Evolutionary conservation across 2,888 invertebrate genomes (phyloP).

Genomic region (Ochropleura plecta): DNA sequence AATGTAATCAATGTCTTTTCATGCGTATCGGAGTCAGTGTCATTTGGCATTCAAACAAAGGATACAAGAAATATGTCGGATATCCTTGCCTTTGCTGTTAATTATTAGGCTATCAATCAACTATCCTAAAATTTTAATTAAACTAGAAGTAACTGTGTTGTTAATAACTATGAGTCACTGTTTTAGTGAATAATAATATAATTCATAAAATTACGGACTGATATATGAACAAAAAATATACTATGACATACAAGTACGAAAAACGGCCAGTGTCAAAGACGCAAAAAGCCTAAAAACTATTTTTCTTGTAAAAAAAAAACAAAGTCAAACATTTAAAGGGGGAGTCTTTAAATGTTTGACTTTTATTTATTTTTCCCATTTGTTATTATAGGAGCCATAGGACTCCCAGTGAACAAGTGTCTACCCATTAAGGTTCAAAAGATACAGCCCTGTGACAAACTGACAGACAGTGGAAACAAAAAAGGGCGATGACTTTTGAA

Average conservation of each 20-base stretch:
- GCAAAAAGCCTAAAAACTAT: no score
- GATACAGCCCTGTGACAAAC: no score
- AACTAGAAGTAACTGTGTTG: conserved; percentile 8
- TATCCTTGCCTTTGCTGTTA: conserved; percentile 35
- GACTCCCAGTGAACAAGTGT: neutral
- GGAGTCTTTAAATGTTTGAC: no score
- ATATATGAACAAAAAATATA: neutral
- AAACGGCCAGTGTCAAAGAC: no score
- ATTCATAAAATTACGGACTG: neutral
- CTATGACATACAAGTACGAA: neutral
- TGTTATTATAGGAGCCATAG: neutral
- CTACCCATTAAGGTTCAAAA: neutral
- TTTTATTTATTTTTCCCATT: neutral
- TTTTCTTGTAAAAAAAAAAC: no score
- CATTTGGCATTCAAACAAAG: conserved; percentile 47
- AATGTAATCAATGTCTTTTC: conserved; percentile 39
- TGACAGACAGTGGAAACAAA: neutral
- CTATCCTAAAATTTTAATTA: neutral
- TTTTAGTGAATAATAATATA: neutral
- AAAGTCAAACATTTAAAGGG: no score
- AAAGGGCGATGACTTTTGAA: neutral
- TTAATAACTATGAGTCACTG: neutral
- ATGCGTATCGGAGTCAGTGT: conserved; percentile 59
- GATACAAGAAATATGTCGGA: conserved; percentile 42
- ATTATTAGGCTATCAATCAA: conserved; percentile 28